Conservation (phyloP, 2,797 vertebrate genomes). For the Melanotaenia nigrans region DNA sequence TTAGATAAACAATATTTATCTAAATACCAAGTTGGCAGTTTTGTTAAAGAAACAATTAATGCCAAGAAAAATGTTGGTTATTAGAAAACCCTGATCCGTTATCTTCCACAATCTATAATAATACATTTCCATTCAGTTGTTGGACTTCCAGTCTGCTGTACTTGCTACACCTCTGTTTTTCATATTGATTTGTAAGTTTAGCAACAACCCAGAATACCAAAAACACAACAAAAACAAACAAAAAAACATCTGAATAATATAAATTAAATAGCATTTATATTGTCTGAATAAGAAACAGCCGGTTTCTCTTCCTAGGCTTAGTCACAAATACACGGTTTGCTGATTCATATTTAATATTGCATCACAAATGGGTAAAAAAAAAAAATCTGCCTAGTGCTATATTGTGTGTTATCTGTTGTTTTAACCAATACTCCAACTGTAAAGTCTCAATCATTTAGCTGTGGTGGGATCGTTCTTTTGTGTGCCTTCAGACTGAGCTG, state of each 20-base stretch:
- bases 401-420: slow-evolving; percentile 80
- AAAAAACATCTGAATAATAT: background rate
- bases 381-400: background rate
- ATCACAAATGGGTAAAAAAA: slow-evolving; percentile 15
- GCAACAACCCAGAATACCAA: background rate
- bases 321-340: slow-evolving; percentile 13
- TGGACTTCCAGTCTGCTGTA: background rate
- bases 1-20: background rate
- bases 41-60: background rate
- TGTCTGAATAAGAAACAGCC: slow-evolving; percentile 1
- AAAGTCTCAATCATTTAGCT: slow-evolving; percentile 70
- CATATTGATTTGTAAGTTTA: background rate
- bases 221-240: background rate
- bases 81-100: background rate
- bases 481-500: slow-evolving; percentile 91
- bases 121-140: background rate
- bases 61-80: background rate
- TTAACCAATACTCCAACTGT: slow-evolving; percentile 67
- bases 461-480: slow-evolving; percentile 84
- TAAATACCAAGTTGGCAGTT: background rate
- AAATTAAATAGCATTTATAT: background rate
- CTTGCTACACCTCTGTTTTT: background rate
- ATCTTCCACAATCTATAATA: background rate
- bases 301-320: slow-evolving; percentile 1
- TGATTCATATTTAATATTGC: slow-evolving; percentile 14